Evolutionary conservation across 2,888 invertebrate species (phyloP).

Genomic region (Gortyna flavago): DNA sequence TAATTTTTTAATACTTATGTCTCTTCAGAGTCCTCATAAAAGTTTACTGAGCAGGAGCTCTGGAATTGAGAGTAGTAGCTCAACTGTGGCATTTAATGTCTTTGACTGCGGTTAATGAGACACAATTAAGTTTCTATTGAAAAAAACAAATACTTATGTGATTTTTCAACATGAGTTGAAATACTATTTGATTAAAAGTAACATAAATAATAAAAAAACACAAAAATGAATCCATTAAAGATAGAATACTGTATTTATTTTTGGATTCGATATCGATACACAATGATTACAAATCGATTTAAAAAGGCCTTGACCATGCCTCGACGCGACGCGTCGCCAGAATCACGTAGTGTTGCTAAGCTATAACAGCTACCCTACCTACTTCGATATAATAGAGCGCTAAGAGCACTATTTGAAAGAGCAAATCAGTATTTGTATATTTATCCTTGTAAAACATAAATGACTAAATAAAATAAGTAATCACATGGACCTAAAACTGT

Average conservation of each 20-base stretch:
- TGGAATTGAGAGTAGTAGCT: too few species aligned
- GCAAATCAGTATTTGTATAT: background rate
- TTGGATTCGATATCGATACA: conserved; percentile 41
- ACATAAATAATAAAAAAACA: background rate
- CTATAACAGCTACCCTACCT: background rate
- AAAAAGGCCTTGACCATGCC: conserved; percentile 62
- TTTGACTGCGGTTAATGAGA: too few species aligned
- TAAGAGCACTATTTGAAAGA: background rate
- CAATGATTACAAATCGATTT: conserved; percentile 43
- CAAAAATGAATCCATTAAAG: background rate
- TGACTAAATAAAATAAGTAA: background rate
- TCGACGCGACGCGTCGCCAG: conserved; percentile 23
- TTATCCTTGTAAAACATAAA: background rate
- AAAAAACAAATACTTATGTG: too few species aligned
- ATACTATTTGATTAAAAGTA: background rate
- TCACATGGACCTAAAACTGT: background rate
- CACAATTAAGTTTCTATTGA: too few species aligned
- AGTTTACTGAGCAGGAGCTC: background rate
- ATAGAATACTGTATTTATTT: conserved; percentile 26
- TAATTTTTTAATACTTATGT: background rate
- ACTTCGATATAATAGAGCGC: background rate
- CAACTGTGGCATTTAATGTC: too few species aligned
- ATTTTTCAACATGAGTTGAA: too few species aligned
- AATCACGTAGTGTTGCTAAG: conserved; percentile 44
- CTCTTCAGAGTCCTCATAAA: too few species aligned